phyloP scores from a whole-genome alignment of 2,888 invertebrate species.

The Chelonus formosanus region DNA sequence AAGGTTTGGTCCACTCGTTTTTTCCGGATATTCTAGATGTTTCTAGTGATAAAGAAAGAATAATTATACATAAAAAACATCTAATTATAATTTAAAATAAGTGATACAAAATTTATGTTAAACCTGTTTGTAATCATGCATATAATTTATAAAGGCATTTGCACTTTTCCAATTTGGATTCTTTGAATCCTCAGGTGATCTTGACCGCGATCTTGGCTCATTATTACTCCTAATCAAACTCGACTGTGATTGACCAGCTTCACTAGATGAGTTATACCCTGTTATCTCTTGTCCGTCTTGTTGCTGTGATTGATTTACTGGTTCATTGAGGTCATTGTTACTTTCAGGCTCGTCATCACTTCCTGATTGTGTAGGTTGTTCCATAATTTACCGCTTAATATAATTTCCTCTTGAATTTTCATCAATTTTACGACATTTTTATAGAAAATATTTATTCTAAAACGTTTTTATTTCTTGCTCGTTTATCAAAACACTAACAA shows the following conservation, averaged over 20 bases:
- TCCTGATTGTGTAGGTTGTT: not conserved
- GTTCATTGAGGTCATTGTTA: slow-evolving; percentile 18
- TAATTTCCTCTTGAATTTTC: no score
- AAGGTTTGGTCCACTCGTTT: slow-evolving; percentile 40
- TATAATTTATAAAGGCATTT: slow-evolving; percentile 57
- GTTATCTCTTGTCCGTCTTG: no score
- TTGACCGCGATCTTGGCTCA: not conserved
- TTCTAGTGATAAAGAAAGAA: slow-evolving; percentile 21
- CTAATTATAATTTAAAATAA: not conserved
- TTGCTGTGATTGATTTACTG: no score
- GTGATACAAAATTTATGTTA: not conserved
- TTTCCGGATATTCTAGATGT: slow-evolving; percentile 38
- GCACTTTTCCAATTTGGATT: slow-evolving; percentile 46
- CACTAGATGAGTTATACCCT: no score
- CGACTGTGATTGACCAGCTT: no score
- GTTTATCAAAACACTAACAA: no score
- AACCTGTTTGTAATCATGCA: slow-evolving; percentile 53
- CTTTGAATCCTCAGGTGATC: not conserved
- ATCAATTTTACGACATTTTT: no score
- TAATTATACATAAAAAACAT: slow-evolving; percentile 1
- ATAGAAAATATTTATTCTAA: no score
- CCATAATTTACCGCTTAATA: not conserved
- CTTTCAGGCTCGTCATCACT: slow-evolving; percentile 28
- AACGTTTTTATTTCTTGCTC: no score
- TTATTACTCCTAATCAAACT: no score